Conservation (phyloP, 2,113 vertebrate genomes). For the Anguilla rostrata region DNA sequence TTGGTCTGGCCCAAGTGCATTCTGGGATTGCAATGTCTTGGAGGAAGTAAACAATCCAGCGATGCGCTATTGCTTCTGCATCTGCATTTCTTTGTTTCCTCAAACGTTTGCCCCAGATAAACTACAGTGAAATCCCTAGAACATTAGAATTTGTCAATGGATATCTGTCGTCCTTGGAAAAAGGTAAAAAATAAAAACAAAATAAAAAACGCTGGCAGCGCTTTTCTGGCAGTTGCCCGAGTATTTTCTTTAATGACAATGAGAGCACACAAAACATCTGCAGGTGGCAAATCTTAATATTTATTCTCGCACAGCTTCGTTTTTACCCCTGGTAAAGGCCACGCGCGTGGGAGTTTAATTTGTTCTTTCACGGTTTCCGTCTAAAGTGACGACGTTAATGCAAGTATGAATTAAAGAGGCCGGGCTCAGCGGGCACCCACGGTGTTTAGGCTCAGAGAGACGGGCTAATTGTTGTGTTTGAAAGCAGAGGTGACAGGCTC, state of each 20-base stretch:
- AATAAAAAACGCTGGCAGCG: neutral
- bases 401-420: neutral
- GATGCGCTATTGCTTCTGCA: constrained; percentile 1
- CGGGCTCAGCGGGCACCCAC: neutral
- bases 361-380: neutral
- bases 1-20: constrained; percentile 34
- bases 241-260: constrained; percentile 1
- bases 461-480: neutral
- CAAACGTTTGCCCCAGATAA: constrained; percentile 29
- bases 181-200: neutral
- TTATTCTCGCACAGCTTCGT: neutral
- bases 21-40: constrained; percentile 19
- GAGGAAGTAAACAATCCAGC: neutral
- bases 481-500: neutral
- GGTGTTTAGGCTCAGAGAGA: neutral
- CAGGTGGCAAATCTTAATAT: constrained; percentile 20
- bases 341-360: constrained; percentile 14
- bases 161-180: neutral
- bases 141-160: neutral
- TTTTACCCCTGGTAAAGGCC: constrained; percentile 5
- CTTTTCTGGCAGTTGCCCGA: neutral
- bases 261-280: constrained; percentile 9
- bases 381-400: neutral
- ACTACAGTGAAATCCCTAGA: constrained; percentile 29
- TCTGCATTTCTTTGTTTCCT: neutral